phyloP scores from a whole-genome alignment of 2,888 invertebrate genomes.

The Cybosia mesomella region DNA sequence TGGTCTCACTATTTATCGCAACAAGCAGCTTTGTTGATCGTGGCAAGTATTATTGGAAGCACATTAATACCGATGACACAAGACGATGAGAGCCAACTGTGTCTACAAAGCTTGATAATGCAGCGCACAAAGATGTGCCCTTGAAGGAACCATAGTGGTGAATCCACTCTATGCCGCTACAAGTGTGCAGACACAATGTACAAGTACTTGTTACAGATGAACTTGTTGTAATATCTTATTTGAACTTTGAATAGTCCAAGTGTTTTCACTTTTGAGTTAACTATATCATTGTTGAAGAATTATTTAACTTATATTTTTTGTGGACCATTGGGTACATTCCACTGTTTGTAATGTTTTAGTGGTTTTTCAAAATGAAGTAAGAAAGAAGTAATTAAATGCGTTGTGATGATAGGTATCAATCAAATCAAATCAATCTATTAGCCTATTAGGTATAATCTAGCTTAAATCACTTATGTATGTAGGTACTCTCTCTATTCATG shows the following conservation, averaged over 20 bases:
- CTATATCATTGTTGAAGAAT: conserved; percentile 27
- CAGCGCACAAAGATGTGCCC: conserved; percentile 78
- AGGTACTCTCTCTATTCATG: no score
- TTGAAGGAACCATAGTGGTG: conserved; percentile 69
- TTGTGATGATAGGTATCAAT: not conserved
- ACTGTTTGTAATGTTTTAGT: not conserved
- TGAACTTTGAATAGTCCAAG: conserved; percentile 32
- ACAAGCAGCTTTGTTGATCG: conserved; percentile 79
- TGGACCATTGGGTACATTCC: not conserved
- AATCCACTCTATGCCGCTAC: conserved; percentile 48
- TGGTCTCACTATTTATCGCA: conserved; percentile 79
- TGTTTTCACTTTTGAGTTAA: conserved; percentile 21
- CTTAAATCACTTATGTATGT: no score
- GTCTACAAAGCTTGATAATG: conserved; percentile 79
- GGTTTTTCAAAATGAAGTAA: not conserved
- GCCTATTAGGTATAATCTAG: no score
- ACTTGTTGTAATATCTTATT: conserved; percentile 57
- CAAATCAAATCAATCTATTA: no score
- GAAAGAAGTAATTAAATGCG: not conserved
- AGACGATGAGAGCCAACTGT: conserved; percentile 84
- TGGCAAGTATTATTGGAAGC: conserved; percentile 79
- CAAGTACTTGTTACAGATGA: conserved; percentile 62
- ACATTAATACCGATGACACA: conserved; percentile 86
- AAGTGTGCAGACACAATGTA: conserved; percentile 30
- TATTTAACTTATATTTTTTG: not conserved